These are phyloP conservation scores for Chymomyza caudatula DNA, from an alignment of 2,888 invertebrate species.

Conservation along the genomic window DNA sequence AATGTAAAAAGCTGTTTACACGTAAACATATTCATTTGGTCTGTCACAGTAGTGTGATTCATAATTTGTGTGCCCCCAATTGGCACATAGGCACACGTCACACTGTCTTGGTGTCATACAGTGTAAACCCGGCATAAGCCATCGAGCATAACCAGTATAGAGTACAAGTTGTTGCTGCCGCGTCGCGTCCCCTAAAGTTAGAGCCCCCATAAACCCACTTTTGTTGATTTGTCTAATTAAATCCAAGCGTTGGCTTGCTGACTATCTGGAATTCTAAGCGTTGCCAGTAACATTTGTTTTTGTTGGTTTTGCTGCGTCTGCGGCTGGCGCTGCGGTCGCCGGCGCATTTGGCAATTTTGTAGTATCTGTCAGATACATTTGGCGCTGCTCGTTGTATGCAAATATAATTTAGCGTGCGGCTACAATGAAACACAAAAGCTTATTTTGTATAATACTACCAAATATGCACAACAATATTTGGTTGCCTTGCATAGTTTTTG, in stretches of 20 bases:
- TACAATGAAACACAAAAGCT: constrained; percentile 6
- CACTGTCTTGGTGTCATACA: no score
- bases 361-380: constrained; percentile 19
- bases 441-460: neutral
- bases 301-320: constrained; percentile 2
- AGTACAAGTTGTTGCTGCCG: neutral
- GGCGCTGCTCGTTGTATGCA: neutral
- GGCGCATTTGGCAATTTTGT: neutral
- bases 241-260: neutral
- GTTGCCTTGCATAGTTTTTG: neutral
- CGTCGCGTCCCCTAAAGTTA: neutral
- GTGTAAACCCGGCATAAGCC: no score
- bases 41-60: no score
- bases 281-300: neutral
- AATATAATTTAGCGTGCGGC: constrained; percentile 3
- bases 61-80: no score
- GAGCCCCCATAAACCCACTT: neutral
- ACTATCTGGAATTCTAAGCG: neutral
- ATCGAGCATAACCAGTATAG: neutral
- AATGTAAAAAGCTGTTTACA: no score
- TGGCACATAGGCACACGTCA: no score
- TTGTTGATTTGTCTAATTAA: constrained; percentile 16
- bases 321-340: neutral
- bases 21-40: no score
- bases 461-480: neutral